Percentiles rank a stretch among this genome's conserved stretches.
These are phyloP conservation scores for Drosophila ficusphila DNA, from an alignment of 1,140 invertebrate species.

Conservation along the genomic window DNA sequence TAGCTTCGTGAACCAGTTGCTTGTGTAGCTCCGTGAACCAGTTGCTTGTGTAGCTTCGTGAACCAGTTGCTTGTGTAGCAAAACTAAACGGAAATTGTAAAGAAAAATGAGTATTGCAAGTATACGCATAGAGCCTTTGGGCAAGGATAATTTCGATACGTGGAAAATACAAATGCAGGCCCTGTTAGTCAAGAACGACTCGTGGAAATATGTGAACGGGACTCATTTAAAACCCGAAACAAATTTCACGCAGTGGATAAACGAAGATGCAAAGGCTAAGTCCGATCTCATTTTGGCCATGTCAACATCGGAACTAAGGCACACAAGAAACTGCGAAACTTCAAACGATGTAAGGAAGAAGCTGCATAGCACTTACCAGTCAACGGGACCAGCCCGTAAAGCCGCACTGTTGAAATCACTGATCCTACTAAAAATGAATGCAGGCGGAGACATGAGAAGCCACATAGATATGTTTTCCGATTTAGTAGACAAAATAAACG, in stretches of 20 bases:
- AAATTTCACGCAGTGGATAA: not conserved
- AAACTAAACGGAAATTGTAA: not conserved
- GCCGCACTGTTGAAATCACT: too few species aligned
- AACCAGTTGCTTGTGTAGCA: slow-evolving; percentile 2
- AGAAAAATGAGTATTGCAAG: not conserved
- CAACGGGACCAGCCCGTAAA: too few species aligned
- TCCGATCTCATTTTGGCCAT: slow-evolving; percentile 1
- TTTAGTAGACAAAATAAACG: too few species aligned
- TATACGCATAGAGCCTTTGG: not conserved
- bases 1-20: too few species aligned
- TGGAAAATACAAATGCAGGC: slow-evolving; percentile 6
- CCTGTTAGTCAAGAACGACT: not conserved
- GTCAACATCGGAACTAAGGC: slow-evolving; percentile 2
- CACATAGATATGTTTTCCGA: too few species aligned
- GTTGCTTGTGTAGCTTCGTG: too few species aligned
- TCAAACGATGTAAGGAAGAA: too few species aligned
- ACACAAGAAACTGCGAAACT: not conserved
- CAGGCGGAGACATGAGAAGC: too few species aligned
- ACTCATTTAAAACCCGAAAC: not conserved
- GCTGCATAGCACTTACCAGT: too few species aligned
- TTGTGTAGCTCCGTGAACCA: too few species aligned
- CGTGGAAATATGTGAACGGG: not conserved
- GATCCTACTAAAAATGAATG: too few species aligned
- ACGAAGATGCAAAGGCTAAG: not conserved
- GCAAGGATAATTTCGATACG: not conserved